A percentile compares a stretch with the other conserved stretches of the same genome.
These are phyloP conservation scores for Clarias platycephalus DNA, from an alignment of 2,797 vertebrate genomes.

Conservation along the genomic window DNA sequence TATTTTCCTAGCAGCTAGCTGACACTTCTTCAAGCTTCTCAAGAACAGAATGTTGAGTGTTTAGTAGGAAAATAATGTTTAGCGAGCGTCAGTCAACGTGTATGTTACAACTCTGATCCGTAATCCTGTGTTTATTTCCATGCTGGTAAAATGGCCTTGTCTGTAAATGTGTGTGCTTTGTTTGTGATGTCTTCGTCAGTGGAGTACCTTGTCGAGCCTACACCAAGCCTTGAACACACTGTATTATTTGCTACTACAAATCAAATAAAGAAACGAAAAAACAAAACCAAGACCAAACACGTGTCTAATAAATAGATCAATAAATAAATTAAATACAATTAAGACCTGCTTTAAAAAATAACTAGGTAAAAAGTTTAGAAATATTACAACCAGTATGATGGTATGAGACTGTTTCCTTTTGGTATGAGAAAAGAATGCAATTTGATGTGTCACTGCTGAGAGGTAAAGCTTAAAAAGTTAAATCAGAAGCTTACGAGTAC, in stretches of 20 bases:
- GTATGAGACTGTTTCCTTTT: background rate
- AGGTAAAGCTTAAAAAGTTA: background rate
- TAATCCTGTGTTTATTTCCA: background rate
- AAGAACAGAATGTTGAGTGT: conserved; percentile 10
- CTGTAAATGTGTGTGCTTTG: conserved; percentile 38
- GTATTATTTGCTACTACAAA: conserved; percentile 46
- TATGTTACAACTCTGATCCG: conserved; percentile 7
- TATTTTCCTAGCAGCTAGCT: background rate
- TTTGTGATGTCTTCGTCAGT: conserved; percentile 26
- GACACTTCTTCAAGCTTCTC: background rate
- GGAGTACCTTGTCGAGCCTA: conserved; percentile 22
- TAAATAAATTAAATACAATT: conserved; percentile 11
- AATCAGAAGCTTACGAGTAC: background rate
- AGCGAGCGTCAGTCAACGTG: conserved; percentile 27
- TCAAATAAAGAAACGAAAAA: conserved; percentile 36
- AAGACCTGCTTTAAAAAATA: conserved; percentile 31
- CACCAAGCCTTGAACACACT: conserved; percentile 29
- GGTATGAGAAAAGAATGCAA: background rate
- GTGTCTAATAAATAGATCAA: conserved; percentile 20
- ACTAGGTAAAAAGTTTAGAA: conserved; percentile 24
- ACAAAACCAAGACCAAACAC: background rate
- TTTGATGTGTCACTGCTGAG: background rate
- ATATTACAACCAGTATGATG: background rate
- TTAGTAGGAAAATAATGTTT: conserved; percentile 16
- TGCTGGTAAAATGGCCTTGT: conserved; percentile 29